Percentiles rank a stretch among this genome's conserved stretches.
These are phyloP conservation scores for Ceuthmochares aereus DNA, from an alignment of 2,113 vertebrate genomes.

Conservation along the genomic window DNA sequence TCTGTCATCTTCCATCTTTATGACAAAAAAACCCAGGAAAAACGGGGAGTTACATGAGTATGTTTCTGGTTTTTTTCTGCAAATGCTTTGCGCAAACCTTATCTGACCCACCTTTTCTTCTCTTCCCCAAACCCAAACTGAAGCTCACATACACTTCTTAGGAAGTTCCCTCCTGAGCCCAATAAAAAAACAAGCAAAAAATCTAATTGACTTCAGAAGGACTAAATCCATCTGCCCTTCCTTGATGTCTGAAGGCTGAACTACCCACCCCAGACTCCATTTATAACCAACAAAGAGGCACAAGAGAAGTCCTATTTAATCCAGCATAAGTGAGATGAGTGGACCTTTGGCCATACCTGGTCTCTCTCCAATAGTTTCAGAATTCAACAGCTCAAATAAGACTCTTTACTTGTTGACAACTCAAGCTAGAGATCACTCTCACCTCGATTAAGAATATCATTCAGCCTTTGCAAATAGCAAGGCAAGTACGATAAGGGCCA, in stretches of 20 bases:
- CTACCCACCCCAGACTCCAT: background rate
- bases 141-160: background rate
- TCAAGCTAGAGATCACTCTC: background rate
- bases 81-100: background rate
- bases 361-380: background rate
- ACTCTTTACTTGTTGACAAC: background rate
- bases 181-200: background rate
- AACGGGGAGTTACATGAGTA: background rate
- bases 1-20: background rate
- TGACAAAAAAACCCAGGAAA: background rate
- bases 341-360: background rate
- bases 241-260: background rate
- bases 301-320: background rate
- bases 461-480: background rate
- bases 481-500: background rate
- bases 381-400: background rate
- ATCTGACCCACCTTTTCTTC: background rate
- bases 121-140: background rate
- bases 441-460: background rate
- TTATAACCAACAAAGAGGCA: background rate
- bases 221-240: background rate
- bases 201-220: background rate
- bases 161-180: background rate
- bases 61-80: fast-evolving
- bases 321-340: background rate